These are phyloP conservation scores for Leptinotarsa lineolata DNA, from an alignment of 1,140 invertebrate genomes.

Conservation along the genomic window DNA sequence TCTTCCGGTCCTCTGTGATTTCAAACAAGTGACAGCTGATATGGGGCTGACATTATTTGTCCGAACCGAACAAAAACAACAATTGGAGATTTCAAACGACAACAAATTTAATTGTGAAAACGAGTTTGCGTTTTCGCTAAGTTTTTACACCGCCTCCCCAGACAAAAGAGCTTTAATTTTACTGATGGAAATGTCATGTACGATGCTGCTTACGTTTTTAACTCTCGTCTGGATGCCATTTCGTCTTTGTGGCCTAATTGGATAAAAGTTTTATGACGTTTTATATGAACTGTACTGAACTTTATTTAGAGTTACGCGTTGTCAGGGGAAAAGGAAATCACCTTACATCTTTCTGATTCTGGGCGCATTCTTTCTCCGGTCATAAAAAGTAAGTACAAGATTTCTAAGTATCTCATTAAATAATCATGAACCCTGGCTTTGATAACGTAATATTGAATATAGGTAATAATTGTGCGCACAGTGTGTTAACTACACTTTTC, in stretches of 20 bases:
- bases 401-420: no score
- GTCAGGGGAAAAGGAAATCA: background rate
- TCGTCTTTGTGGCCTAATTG: conserved; percentile 17
- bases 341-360: background rate
- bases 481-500: no score
- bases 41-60: conserved; percentile 39
- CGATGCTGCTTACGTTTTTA: conserved; percentile 26
- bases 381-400: no score
- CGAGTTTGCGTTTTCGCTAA: conserved; percentile 25
- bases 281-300: conserved; percentile 12
- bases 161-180: conserved; percentile 29
- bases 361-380: no score
- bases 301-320: background rate
- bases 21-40: conserved; percentile 44
- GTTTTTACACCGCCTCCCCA: conserved; percentile 26
- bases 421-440: no score
- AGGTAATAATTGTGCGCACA: no score
- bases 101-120: conserved; percentile 29
- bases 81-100: conserved; percentile 28
- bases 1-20: background rate
- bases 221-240: conserved; percentile 17
- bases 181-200: conserved; percentile 29
- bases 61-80: conserved; percentile 30
- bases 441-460: no score
- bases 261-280: conserved; percentile 29